Conservation (phyloP, 2,797 vertebrate species). For the Schizopygopsis malacanthus region DNA sequence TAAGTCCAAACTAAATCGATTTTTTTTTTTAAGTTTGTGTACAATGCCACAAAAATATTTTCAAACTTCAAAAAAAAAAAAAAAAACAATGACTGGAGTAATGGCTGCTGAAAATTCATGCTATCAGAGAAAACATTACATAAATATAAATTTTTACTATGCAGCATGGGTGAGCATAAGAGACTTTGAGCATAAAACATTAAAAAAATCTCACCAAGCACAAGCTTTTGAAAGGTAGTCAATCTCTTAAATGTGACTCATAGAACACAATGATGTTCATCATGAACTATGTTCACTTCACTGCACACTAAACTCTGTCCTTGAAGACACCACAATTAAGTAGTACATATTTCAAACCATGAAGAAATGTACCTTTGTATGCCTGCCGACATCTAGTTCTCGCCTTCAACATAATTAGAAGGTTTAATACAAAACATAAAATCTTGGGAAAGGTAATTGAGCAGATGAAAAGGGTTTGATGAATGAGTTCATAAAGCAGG, state of each 20-base stretch:
- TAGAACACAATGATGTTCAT: neutral
- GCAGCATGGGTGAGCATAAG: neutral
- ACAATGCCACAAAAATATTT: too few species aligned
- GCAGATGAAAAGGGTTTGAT: slow-evolving; percentile 30
- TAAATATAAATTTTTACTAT: neutral
- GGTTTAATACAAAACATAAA: slow-evolving; percentile 35
- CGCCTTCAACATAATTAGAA: slow-evolving; percentile 31
- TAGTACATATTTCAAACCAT: slow-evolving; percentile 22
- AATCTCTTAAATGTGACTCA: neutral
- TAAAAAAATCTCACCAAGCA: neutral
- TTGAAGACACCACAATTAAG: slow-evolving; percentile 18
- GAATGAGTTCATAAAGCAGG: slow-evolving; percentile 18
- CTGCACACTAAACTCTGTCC: slow-evolving; percentile 12
- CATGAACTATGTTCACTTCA: neutral
- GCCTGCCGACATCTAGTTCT: neutral
- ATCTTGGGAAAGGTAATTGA: slow-evolving; percentile 17
- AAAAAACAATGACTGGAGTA: neutral
- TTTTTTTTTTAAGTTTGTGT: too few species aligned
- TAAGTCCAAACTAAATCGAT: too few species aligned
- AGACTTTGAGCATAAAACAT: neutral
- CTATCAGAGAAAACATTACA: neutral
- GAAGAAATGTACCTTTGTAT: slow-evolving; percentile 25
- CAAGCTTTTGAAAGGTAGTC: neutral
- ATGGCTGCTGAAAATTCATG: too few species aligned
- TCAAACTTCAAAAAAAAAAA: too few species aligned